phyloP scores from a whole-genome alignment of 2,113 vertebrate genomes.

The Diphyllodes magnificus region DNA sequence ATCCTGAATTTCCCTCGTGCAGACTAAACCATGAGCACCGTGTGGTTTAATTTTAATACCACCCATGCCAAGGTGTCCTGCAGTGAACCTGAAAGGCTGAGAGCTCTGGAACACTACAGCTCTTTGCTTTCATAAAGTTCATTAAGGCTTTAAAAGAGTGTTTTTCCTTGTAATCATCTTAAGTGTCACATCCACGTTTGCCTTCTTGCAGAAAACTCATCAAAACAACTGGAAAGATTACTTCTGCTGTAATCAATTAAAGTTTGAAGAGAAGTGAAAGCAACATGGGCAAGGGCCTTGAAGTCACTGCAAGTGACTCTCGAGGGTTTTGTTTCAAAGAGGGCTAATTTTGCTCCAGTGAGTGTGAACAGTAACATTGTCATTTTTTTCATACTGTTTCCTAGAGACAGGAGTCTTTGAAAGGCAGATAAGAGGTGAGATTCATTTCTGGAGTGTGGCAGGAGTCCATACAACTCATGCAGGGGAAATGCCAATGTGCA shows the following conservation, averaged over 20 bases:
- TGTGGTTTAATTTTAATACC: neutral
- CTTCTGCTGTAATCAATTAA: constrained; percentile 2
- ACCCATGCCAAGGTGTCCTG: neutral
- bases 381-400: constrained; percentile 1
- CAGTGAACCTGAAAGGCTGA: neutral
- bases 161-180: constrained; percentile 1
- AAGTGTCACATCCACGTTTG: neutral
- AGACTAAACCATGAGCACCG: neutral
- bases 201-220: neutral
- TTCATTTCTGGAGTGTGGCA: neutral
- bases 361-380: neutral
- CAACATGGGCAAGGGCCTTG: neutral
- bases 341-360: neutral
- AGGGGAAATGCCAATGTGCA: neutral
- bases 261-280: constrained; percentile 1
- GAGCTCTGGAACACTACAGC: neutral
- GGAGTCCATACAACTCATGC: neutral
- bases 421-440: neutral
- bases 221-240: constrained; percentile 25
- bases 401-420: constrained; percentile 7
- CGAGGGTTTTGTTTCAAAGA: constrained; percentile 14
- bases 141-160: constrained; percentile 23
- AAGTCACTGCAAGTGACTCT: neutral
- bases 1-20: neutral
- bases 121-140: neutral